phyloP scores from a whole-genome alignment of 1,140 invertebrate genomes.

The Listronotus bonariensis region DNA sequence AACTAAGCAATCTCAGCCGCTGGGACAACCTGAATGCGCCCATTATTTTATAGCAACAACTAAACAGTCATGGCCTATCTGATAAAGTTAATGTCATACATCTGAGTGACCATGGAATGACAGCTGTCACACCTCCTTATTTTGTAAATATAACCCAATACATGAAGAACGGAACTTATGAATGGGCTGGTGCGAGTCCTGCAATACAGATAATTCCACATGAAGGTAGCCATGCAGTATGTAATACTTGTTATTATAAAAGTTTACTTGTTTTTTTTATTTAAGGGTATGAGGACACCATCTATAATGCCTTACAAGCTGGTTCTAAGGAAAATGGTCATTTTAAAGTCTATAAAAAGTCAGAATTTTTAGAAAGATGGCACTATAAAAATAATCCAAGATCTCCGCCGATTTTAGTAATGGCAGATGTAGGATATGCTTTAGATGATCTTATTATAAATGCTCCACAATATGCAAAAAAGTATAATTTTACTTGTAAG shows the following conservation, averaged over 20 bases:
- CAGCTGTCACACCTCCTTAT: slow-evolving; percentile 57
- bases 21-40: too few species aligned
- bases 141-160: slow-evolving; percentile 66
- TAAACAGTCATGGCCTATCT: slow-evolving; percentile 58
- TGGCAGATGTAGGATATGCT: slow-evolving; percentile 64
- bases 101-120: slow-evolving; percentile 78
- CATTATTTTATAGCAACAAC: slow-evolving; percentile 57
- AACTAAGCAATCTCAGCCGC: too few species aligned
- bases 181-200: slow-evolving; percentile 56
- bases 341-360: slow-evolving; percentile 64
- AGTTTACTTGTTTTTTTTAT: slow-evolving; percentile 13
- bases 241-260: background rate
- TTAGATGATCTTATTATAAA: slow-evolving; percentile 60
- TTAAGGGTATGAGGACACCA: slow-evolving; percentile 57
- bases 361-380: slow-evolving; percentile 63
- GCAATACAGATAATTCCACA: slow-evolving; percentile 62
- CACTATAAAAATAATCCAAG: slow-evolving; percentile 65
- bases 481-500: slow-evolving; percentile 57
- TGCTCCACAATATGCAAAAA: slow-evolving; percentile 56
- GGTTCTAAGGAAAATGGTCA: slow-evolving; percentile 54
- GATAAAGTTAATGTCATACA: slow-evolving; percentile 70
- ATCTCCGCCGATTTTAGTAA: slow-evolving; percentile 63
- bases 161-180: slow-evolving; percentile 59
- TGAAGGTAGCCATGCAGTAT: slow-evolving; percentile 51
- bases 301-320: slow-evolving; percentile 62